These are phyloP conservation scores for Crioceris asparagi DNA, from an alignment of 2,888 invertebrate species.

Conservation along the genomic window DNA sequence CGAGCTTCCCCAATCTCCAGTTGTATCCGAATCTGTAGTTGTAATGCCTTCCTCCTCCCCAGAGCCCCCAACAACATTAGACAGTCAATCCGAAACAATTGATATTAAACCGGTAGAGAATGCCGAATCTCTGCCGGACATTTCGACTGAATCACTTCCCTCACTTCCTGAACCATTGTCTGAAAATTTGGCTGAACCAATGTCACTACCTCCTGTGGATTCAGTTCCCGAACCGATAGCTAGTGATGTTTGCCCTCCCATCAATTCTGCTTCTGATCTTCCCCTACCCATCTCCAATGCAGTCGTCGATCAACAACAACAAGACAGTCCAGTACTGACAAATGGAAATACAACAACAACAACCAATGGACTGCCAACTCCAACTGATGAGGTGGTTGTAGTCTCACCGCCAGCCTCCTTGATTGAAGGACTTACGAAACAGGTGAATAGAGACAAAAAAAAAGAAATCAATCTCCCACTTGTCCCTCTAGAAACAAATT, in stretches of 20 bases:
- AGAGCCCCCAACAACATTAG: conserved; percentile 1
- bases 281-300: conserved; percentile 10
- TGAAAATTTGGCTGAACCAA: conserved; percentile 35
- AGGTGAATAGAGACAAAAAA: conserved; percentile 35
- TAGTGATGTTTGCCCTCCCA: conserved; percentile 18
- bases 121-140: conserved; percentile 37
- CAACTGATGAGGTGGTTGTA: conserved; percentile 26
- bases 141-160: conserved; percentile 36
- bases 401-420: conserved; percentile 40
- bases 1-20: too few species aligned
- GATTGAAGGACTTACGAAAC: conserved; percentile 39
- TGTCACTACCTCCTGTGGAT: conserved; percentile 38
- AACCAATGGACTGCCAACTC: conserved; percentile 30
- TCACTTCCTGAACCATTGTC: conserved; percentile 34
- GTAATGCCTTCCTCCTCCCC: conserved; percentile 7
- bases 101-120: neutral
- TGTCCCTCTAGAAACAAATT: neutral
- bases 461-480: too few species aligned
- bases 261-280: conserved; percentile 16
- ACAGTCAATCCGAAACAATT: neutral
- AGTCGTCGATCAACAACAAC: conserved; percentile 5
- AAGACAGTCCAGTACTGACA: conserved; percentile 27
- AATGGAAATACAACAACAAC: conserved; percentile 30
- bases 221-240: conserved; percentile 35
- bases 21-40: conserved; percentile 2